Evolutionary conservation across 1,140 invertebrate genomes (phyloP), one percentile per base, ranked within the genome.

Genomic region (Cephus cinctus): DNA sequence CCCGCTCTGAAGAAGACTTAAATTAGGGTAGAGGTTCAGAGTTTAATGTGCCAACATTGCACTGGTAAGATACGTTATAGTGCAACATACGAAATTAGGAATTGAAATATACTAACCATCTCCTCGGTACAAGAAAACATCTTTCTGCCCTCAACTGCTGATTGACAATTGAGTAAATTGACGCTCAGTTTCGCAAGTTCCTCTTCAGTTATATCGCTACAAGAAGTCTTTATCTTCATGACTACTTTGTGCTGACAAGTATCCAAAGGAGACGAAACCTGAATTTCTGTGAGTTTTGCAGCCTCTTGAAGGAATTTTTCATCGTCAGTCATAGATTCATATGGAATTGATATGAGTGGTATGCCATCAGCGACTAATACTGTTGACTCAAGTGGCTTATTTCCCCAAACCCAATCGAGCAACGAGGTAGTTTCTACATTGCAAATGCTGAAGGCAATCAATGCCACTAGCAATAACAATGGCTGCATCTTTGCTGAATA

Each of bases 151-250:
- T 87, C 86, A 5, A 79, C 77, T 25, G 73, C 72, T 2, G 82
- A 83, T 50, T 87, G 85, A 67, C 86, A 88, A 61, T 88, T 88
- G 12, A 88, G 67, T 14, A 88, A 70, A 65, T 83, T 81, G 21
- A 88, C 84, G 38, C 84, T 80, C 9, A 88, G 57, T 68, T 86
- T 87, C 0, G 83, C 81, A 16, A 88, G 58, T 38, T 86, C 77
- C 54, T 87, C 85, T 56, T 87, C 85, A 12, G 79, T 79, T 61
- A 88, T 74, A 12, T 73, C 65, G 25, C 71, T 65, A 56, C 85
- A 86, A 2, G 81, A 78, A 2, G 73, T 73, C 63, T 76, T 76
- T 42, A 86, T 72, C 59, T 79, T 80, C 54, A 85, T 70, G 2
- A 86, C 69, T 11, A 85, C 73, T 80, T 85, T 81, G 50, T 86